Evolutionary conservation across 2,888 invertebrate species (phyloP).

Genomic region (Drosophila meridionalis): DNA sequence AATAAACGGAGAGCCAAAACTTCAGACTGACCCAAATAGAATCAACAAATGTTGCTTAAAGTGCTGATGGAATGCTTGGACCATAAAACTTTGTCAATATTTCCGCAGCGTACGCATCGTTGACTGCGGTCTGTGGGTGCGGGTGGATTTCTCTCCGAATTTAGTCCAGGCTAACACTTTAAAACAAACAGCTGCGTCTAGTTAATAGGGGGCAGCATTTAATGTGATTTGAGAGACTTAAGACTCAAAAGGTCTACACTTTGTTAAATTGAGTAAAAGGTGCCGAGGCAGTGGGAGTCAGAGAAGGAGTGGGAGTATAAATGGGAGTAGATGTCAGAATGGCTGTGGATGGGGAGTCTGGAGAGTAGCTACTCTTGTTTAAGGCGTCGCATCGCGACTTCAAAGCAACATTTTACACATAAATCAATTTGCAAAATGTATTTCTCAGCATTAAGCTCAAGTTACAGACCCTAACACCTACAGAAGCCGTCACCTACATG

Average conservation of each 20-base stretch:
- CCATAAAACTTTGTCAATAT: constrained; percentile 69
- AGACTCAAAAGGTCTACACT: constrained; percentile 32
- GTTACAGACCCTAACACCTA: constrained; percentile 28
- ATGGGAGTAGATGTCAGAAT: no score
- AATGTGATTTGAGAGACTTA: constrained; percentile 58
- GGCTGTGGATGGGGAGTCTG: neutral
- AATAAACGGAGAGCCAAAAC: constrained; percentile 11
- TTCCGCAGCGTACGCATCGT: constrained; percentile 50
- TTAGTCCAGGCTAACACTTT: constrained; percentile 59
- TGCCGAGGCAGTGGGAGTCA: neutral
- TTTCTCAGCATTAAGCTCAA: constrained; percentile 57
- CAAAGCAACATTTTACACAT: constrained; percentile 64
- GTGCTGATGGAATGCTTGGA: constrained; percentile 61
- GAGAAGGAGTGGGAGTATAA: neutral
- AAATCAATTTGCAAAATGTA: constrained; percentile 77
- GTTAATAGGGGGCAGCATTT: constrained; percentile 46
- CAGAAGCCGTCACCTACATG: neutral
- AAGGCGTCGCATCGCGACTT: constrained; percentile 49
- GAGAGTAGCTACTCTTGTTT: constrained; percentile 23
- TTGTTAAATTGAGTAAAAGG: constrained; percentile 53
- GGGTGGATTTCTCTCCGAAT: constrained; percentile 5
- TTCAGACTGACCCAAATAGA: constrained; percentile 62
- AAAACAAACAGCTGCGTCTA: constrained; percentile 55
- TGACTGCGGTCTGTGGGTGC: constrained; percentile 11
- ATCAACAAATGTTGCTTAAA: constrained; percentile 60